A percentile compares a stretch with the other conserved stretches of the same genome.
phyloP scores from a whole-genome alignment of 2,113 vertebrate species.

The Xiphorhynchus elegans region DNA sequence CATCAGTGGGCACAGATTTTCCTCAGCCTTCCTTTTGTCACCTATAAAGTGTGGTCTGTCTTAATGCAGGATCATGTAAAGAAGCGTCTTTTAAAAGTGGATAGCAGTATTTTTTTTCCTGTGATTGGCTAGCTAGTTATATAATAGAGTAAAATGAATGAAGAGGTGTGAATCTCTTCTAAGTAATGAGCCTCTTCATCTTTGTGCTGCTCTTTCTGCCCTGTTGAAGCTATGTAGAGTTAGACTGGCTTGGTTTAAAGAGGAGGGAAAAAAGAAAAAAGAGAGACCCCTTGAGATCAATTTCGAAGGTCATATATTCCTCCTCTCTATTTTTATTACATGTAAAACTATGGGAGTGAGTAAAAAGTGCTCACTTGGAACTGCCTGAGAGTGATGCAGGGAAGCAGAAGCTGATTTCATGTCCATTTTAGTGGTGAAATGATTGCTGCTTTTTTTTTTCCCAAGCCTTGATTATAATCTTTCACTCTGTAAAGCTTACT shows the following conservation, averaged over 20 bases:
- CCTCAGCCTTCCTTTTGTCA: neutral
- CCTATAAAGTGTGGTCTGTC: neutral
- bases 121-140: neutral
- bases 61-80: neutral
- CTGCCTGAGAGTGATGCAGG: neutral
- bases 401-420: neutral
- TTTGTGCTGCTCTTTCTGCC: neutral
- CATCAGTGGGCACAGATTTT: neutral
- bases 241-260: neutral
- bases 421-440: slow-evolving; percentile 8
- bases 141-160: neutral
- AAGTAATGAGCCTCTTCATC: neutral
- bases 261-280: neutral
- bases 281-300: neutral
- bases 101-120: neutral
- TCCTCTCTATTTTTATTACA: neutral
- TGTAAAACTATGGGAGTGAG: slow-evolving; percentile 19
- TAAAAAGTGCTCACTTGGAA: slow-evolving; percentile 24
- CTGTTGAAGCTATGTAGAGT: neutral
- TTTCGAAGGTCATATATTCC: slow-evolving; percentile 37
- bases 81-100: neutral
- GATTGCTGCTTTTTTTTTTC: neutral
- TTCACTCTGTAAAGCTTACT: neutral
- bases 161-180: neutral
- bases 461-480: neutral